A percentile compares a stretch with the other conserved stretches of the same genome.
phyloP scores from a whole-genome alignment of 30 jellyfish, hydroid and myxozoan species.

The Cassiopea xamachana region DNA sequence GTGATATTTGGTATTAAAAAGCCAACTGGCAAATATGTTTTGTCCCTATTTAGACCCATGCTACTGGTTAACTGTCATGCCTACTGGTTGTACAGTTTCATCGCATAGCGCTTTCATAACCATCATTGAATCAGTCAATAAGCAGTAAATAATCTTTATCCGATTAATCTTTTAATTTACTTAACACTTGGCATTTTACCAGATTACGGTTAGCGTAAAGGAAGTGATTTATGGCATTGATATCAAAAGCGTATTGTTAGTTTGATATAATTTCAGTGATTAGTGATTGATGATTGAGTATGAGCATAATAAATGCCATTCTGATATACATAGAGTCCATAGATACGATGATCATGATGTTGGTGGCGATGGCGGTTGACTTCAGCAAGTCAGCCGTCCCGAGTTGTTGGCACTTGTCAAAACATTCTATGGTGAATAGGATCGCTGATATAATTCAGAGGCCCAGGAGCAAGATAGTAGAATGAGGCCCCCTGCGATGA shows the following conservation, averaged over 20 bases:
- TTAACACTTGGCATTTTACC: conserved; percentile 2
- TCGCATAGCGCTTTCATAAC: background rate
- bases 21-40: too few relatives aligned
- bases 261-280: background rate
- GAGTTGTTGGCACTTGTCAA: too few relatives aligned
- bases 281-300: background rate
- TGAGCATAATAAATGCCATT: background rate
- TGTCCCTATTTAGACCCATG: too few relatives aligned
- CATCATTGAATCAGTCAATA: background rate
- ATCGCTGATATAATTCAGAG: too few relatives aligned
- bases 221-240: conserved; percentile 2
- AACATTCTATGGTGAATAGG: too few relatives aligned
- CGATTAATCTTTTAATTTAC: background rate
- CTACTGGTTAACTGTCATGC: background rate
- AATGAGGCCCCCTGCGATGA: too few relatives aligned
- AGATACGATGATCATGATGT: background rate
- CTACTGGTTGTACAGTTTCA: background rate
- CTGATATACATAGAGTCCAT: background rate
- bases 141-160: background rate
- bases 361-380: background rate
- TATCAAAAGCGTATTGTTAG: background rate
- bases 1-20: too few relatives aligned
- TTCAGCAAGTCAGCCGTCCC: too few relatives aligned
- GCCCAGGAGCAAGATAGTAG: too few relatives aligned
- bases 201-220: conserved; percentile 3